Conservation (phyloP, 2,888 invertebrate species). For the Antitype chi region DNA sequence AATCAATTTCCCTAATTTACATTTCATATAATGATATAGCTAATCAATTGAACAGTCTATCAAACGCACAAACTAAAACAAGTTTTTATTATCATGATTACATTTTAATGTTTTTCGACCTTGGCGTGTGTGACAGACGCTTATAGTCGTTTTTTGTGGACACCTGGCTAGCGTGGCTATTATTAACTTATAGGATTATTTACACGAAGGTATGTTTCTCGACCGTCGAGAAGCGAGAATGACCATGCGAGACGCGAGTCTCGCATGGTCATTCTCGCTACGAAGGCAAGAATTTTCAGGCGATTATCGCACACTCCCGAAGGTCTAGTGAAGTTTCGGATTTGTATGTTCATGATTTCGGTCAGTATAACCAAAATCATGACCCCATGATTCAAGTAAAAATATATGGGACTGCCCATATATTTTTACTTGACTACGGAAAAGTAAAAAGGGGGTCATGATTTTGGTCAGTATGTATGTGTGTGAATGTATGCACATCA, state of each 20-base stretch:
- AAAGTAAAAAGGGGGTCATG: too few species aligned
- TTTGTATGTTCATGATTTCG: too few species aligned
- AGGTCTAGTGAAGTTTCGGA: not conserved
- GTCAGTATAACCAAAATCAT: too few species aligned
- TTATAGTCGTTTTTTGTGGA: conserved; percentile 55
- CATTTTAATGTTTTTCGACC: conserved; percentile 61
- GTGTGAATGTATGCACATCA: too few species aligned
- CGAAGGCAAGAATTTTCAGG: not conserved
- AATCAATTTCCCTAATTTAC: not conserved
- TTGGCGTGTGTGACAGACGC: conserved; percentile 57
- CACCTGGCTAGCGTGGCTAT: conserved; percentile 56
- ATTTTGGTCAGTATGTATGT: too few species aligned
- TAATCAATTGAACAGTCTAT: conserved; percentile 44
- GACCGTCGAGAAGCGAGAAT: not conserved
- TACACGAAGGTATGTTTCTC: not conserved
- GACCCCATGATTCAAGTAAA: too few species aligned
- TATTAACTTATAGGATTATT: conserved; percentile 31
- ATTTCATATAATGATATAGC: conserved; percentile 19
- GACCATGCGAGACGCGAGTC: not conserved
- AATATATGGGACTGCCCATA: too few species aligned
- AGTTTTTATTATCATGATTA: conserved; percentile 51
- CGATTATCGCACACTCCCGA: not conserved
- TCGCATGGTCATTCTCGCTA: not conserved
- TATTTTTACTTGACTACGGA: too few species aligned
- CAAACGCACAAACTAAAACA: conserved; percentile 38